Evolutionary conservation across 2,888 invertebrate genomes (phyloP).

Genomic region (Endotricha flammealis): DNA sequence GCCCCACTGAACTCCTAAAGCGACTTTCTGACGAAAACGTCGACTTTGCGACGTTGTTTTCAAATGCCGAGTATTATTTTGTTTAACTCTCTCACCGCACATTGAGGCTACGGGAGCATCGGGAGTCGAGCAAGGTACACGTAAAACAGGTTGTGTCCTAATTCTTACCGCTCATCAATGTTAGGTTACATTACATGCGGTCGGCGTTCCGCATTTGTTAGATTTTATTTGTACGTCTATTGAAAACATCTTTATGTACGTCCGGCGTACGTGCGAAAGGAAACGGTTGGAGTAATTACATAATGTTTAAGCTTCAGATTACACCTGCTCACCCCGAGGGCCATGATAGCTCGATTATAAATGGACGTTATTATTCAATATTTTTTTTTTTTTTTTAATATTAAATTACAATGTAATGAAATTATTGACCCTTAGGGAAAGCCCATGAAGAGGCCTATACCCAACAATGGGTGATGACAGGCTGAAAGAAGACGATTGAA

Average conservation of each 20-base stretch:
- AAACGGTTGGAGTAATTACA: neutral
- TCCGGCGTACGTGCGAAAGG: neutral
- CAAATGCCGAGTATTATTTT: constrained; percentile 23
- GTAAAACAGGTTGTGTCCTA: constrained; percentile 30
- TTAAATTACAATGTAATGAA: too few relatives aligned
- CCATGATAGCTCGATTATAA: neutral
- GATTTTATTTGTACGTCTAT: constrained; percentile 4
- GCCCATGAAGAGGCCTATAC: too few relatives aligned
- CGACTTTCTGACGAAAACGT: too few relatives aligned
- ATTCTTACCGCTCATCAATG: constrained; percentile 27
- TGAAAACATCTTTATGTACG: neutral
- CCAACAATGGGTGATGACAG: too few relatives aligned
- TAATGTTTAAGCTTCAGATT: too few relatives aligned
- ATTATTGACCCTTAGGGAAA: too few relatives aligned
- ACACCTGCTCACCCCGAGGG: neutral
- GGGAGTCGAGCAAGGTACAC: constrained; percentile 19
- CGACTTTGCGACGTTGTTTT: too few relatives aligned
- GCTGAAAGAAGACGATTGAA: too few relatives aligned
- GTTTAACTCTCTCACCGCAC: constrained; percentile 19
- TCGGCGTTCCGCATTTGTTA: constrained; percentile 14
- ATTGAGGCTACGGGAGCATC: constrained; percentile 16
- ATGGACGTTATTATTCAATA: neutral
- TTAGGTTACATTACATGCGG: constrained; percentile 17
- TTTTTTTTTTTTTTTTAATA: too few relatives aligned
- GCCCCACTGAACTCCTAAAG: too few relatives aligned